A percentile compares a stretch with the other conserved stretches of the same genome.
Conservation (phyloP, 2,888 invertebrate species). For the Rambutsinella grinnellia region DNA sequence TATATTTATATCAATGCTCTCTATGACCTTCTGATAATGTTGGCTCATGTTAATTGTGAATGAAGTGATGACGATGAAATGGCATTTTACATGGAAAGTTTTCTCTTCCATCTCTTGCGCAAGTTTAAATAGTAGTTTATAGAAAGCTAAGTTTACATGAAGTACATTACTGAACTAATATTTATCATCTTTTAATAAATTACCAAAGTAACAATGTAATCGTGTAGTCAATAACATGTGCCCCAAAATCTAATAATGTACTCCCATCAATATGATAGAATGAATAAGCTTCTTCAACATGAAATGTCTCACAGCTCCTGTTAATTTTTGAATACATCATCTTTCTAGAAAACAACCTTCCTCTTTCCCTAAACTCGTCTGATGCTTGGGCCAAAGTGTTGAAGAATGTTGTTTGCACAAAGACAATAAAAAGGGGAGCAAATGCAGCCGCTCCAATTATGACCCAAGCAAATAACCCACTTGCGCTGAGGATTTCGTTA, state of each 20-base stretch:
- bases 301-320: conserved; percentile 14
- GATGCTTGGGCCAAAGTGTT: not conserved
- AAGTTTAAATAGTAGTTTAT: no score
- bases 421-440: not conserved
- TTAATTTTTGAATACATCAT: not conserved
- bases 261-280: conserved; percentile 9
- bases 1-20: no score
- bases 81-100: no score
- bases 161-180: no score
- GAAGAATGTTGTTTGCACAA: not conserved
- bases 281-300: conserved; percentile 18
- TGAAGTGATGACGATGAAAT: no score
- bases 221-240: no score
- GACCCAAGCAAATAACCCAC: conserved; percentile 7
- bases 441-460: not conserved
- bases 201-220: no score
- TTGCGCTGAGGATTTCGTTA: not conserved
- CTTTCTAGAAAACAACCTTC: not conserved
- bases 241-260: conserved; percentile 19
- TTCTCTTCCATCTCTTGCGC: no score
- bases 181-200: no score
- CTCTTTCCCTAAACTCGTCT: not conserved
- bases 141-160: no score
- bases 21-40: no score
- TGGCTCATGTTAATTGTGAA: no score